Percentiles rank a stretch among this genome's conserved stretches.
phyloP scores from a whole-genome alignment of 2,888 invertebrate genomes.

The Sphaeridia pumilis region DNA sequence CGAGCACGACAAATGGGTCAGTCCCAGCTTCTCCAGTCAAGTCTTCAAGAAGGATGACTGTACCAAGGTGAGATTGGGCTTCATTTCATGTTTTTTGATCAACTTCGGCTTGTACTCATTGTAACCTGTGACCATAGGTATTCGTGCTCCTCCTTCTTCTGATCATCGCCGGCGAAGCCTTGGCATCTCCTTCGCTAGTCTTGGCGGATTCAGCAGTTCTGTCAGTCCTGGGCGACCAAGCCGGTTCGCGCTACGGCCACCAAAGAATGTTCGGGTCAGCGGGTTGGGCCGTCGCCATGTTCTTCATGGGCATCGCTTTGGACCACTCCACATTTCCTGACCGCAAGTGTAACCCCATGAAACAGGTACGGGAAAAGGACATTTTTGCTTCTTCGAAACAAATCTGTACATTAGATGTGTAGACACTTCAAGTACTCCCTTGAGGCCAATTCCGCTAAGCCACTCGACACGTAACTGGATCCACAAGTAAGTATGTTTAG shows the following conservation, averaged over 20 bases:
- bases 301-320: constrained; percentile 88
- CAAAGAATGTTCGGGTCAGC: constrained; percentile 97
- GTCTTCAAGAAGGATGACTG: constrained; percentile 81
- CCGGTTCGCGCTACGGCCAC: constrained; percentile 64
- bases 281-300: constrained; percentile 98
- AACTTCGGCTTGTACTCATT: background rate
- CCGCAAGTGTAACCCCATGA: constrained; percentile 24
- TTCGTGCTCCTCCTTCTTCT: constrained; percentile 87
- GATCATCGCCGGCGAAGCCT: constrained; percentile 93
- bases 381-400: too few species aligned
- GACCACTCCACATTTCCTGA: constrained; percentile 96
- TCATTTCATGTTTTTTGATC: too few species aligned
- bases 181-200: constrained; percentile 87
- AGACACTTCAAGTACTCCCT: too few species aligned
- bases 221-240: constrained; percentile 69
- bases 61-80: constrained; percentile 54
- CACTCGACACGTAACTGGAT: too few species aligned
- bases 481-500: too few species aligned
- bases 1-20: constrained; percentile 63
- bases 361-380: constrained; percentile 20
- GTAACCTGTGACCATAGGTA: constrained; percentile 42
- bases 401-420: too few species aligned
- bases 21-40: constrained; percentile 83
- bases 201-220: constrained; percentile 86
- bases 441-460: too few species aligned